Base-by-base conservation (phyloP, 2,888 invertebrate genomes). In the Sphaerophoria rueppellii region DNA sequence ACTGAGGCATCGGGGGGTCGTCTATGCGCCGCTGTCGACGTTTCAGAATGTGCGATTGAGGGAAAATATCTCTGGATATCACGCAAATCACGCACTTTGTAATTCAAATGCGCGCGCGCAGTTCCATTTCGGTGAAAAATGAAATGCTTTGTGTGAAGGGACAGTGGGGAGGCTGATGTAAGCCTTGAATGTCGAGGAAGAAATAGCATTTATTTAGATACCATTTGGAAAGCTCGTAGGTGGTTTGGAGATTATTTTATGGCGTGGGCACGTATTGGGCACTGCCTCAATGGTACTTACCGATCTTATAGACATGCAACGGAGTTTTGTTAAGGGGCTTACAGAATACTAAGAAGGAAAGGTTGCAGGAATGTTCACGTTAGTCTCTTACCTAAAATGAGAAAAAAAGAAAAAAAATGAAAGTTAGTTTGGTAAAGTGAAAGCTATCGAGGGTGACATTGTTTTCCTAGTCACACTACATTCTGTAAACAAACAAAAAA, bases 1-100 rank as follows among this genome's bases (percentile, higher is more conserved):
- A 40, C 55, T 55, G 58, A 75, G 61, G 80, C 72, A 73, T 24
- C 24, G 24, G 83, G 85, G 81, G 81, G 85, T 81, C 65, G 6
- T 65, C 37, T 46, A n/a, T 61, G 46, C 52, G 24, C 16, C 14
- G 50, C 16, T 7, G 6, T 16, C 3, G 11, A 9, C 74, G 50
- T 72, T 73, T 72, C 58, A 76, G 72, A 85, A 75, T 76, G 48
- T 63, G 58, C 81, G 70, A 85, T 85, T 77, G 77, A 77, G 85
- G 85, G 74, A 81, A 82, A 85, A 83, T 80, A 76, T 74, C 72
- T 75, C 52, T 72, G 75, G 69, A 80, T 76, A 85, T 81, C 85
- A 83, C 83, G 83, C 83, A 83, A 83, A 83, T 83, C 83, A 85
- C 85, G 85, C 85, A 85, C 76, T 85, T 85, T 85, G 85, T 85